Base-by-base conservation (phyloP, 2,797 vertebrate species). In the Takifugu ocellatus region DNA sequence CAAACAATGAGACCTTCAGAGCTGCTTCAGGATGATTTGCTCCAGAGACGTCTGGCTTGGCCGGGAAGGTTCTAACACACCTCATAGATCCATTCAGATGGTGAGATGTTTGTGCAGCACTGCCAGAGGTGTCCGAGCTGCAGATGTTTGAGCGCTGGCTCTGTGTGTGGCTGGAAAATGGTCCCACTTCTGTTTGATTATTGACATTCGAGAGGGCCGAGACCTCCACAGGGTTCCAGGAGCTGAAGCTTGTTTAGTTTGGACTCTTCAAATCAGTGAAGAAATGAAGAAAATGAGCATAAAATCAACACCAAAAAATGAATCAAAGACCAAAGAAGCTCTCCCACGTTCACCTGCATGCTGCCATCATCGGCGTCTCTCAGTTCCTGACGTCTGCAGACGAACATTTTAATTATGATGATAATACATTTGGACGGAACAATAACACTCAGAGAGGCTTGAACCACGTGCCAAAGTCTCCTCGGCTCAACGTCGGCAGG, bases 391-490 rank as follows among this genome's bases (percentile, higher is more conserved):
- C 7, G 33, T 21, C 21, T 21, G 42, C 26, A 57, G 6, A 56
- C 14, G 10, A 31, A 61, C 74, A 70, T 53, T 72, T 60, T 59
- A 67, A 56, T 36, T 24, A 6, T 49, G 24, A 54, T 55, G 12
- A 50, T 59, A 54, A 76, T 62, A 72, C 62, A 52, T 36, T 6
- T 31, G 21, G 8, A 36, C 3, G 26, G 52, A 59, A 57, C 14
- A 63, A 33, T 46, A 27, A 65, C 73, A 61, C 26, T 24, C 48
- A 27, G 6, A 75, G 49, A 21, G 49, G 62, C 68, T 75, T 77
- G 63, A 27, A 59, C 33, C 49, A 9, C 6, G 26, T 57, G 69
- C 74, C 72, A 75, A 65, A 68, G 56, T 17, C 45, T 54, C 26
- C 47, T 42, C 52, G 39, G 67, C 17, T 51, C 16, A 12, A 43